phyloP scores from a whole-genome alignment of 2,113 vertebrate species.

The Serinus canaria region DNA sequence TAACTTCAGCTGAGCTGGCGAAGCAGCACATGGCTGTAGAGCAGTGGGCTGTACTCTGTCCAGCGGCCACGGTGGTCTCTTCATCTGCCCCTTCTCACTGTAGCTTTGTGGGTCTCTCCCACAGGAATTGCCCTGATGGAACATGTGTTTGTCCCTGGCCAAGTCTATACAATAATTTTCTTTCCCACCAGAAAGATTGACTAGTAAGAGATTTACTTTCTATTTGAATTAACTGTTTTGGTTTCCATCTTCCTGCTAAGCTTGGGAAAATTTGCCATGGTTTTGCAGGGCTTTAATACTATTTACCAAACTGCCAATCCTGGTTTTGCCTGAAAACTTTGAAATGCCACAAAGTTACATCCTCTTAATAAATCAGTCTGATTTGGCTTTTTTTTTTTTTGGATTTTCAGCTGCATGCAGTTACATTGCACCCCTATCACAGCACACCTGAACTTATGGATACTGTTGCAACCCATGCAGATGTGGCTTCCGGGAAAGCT shows the following conservation, averaged over 20 bases:
- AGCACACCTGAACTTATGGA: not conserved
- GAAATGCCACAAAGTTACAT: not conserved
- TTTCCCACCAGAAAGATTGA: conserved; percentile 8
- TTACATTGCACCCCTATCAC: not conserved
- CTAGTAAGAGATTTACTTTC: not conserved
- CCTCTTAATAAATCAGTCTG: not conserved
- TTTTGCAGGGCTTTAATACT: not conserved
- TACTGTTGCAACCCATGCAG: not conserved
- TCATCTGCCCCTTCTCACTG: not conserved
- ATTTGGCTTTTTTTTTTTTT: not conserved
- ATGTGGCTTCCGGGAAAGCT: not conserved
- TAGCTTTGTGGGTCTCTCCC: not conserved
- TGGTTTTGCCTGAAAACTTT: not conserved
- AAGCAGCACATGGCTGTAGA: not conserved
- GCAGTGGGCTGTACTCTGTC: not conserved
- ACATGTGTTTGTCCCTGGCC: not conserved
- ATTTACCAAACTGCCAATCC: not conserved
- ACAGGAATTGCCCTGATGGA: not conserved
- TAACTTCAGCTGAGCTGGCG: not conserved
- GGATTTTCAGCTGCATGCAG: not conserved
- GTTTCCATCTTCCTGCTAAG: not conserved
- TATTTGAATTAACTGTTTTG: not conserved
- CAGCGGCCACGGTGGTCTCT: not conserved
- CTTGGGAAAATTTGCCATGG: not conserved
- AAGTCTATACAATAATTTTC: not conserved